Evolutionary conservation across 2,113 vertebrate genomes (phyloP), one percentile per base, ranked within the genome.

Genomic region (Clupea harengus): DNA sequence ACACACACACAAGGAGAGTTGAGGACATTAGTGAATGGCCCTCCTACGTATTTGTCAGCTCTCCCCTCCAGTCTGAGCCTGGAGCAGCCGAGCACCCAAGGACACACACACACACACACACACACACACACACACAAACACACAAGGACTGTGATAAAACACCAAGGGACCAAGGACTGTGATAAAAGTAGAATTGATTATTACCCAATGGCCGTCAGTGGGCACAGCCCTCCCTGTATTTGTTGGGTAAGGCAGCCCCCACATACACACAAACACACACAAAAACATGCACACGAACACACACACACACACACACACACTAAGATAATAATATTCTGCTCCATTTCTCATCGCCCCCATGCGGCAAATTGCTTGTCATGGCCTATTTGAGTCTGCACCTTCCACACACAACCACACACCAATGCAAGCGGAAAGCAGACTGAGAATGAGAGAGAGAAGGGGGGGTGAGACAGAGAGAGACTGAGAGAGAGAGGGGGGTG

Each of bases 341-440:
- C 89, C 85, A 93, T 93, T 94, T 95, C 92, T 94, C 91, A 87
- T 83, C 87, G 85, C 91, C 92, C 82, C 91, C 91, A 89, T 86
- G 89, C 87, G 88, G 89, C 93, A 95, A 94, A 94, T 92, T 93
- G 90, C 89, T 94, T 94, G 92, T 91, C 91, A 93, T 91, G 89
- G 89, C 93, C 93, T 90, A 90, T 93, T 94, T 94, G 89, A 92
- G 88, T 89, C 91, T 88, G 87, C 92, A 94, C 92, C 88, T 85
- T 93, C 89, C 94, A 93, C 60, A 90, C 25, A 11, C 64, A 28
- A 72, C 64, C 64, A 72, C 64, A 72, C 64, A 72, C 87, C 85
- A 44, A 39, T 20, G 32, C 25, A 72, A 11, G 64, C 25, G 0
- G 3, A 15, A 78, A 49, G 28, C 18, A 82, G 20, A 64, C 20